Percentiles rank a stretch among this genome's conserved stretches.
phyloP scores from a whole-genome alignment of 1,140 invertebrate species.

The Heterodera schachtii region DNA sequence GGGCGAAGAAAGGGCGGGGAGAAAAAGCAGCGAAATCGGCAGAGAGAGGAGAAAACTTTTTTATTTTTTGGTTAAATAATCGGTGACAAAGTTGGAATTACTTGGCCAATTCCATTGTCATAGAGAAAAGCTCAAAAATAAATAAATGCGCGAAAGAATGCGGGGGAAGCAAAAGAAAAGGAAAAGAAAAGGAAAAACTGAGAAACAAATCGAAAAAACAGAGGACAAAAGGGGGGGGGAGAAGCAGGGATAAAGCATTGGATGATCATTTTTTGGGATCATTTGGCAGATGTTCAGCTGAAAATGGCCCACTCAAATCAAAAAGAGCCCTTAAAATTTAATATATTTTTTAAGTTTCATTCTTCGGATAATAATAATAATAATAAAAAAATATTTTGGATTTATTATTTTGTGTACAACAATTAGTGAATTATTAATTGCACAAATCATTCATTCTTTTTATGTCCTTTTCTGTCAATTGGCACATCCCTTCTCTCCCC shows the following conservation, averaged over 20 bases:
- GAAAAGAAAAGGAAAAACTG: neutral
- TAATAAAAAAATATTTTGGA: no score
- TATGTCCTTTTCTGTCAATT: neutral
- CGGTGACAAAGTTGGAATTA: neutral
- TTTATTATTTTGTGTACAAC: no score
- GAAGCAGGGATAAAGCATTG: no score
- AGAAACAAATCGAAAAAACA: neutral
- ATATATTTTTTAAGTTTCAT: no score
- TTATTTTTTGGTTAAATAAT: neutral
- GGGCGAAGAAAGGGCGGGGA: neutral
- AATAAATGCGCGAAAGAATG: constrained; percentile 3
- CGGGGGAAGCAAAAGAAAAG: no score
- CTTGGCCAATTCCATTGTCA: neutral
- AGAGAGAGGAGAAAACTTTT: neutral
- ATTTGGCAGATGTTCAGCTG: no score
- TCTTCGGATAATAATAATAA: no score
- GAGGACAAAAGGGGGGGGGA: no score
- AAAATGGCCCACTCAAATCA: no score
- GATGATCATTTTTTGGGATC: no score
- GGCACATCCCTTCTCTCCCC: constrained; percentile 2
- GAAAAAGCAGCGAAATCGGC: neutral
- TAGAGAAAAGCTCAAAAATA: constrained; percentile 1
- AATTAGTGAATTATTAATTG: no score
- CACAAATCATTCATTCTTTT: neutral
- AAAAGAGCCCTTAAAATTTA: no score